Evolutionary conservation across 2,113 vertebrate species (phyloP).

Genomic region (Epinephelus cyanopodus): DNA sequence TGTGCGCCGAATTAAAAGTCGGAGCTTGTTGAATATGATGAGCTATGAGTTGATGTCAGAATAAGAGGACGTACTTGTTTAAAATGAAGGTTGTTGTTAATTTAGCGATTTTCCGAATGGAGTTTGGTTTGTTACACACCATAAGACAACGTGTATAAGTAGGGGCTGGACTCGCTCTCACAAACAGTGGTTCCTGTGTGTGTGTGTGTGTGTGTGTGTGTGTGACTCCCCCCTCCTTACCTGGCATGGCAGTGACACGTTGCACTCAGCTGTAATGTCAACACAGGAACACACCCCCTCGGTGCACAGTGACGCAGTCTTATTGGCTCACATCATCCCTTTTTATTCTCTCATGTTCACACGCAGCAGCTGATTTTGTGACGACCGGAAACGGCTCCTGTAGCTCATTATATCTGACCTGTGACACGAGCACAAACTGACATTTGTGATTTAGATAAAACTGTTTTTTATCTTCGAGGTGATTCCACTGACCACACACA

Average conservation of each 20-base stretch:
- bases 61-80: too few relatives aligned
- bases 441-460: neutral
- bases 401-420: too few relatives aligned
- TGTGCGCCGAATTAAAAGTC: too few relatives aligned
- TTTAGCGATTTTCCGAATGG: neutral
- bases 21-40: too few relatives aligned
- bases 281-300: conserved; percentile 18
- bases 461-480: too few relatives aligned
- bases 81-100: neutral
- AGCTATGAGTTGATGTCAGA: too few relatives aligned
- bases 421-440: neutral
- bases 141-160: too few relatives aligned
- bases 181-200: neutral
- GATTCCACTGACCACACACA: too few relatives aligned
- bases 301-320: neutral
- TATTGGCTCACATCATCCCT: neutral
- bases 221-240: neutral
- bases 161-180: neutral
- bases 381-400: neutral
- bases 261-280: conserved; percentile 58
- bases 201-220: too few relatives aligned
- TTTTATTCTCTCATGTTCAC: neutral
- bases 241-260: conserved; percentile 73
- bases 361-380: accelerated
- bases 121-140: neutral